Percentiles rank a stretch among this genome's conserved stretches.
These are phyloP conservation scores for Charina bottae DNA, from an alignment of 2,113 vertebrate genomes.

Conservation along the genomic window DNA sequence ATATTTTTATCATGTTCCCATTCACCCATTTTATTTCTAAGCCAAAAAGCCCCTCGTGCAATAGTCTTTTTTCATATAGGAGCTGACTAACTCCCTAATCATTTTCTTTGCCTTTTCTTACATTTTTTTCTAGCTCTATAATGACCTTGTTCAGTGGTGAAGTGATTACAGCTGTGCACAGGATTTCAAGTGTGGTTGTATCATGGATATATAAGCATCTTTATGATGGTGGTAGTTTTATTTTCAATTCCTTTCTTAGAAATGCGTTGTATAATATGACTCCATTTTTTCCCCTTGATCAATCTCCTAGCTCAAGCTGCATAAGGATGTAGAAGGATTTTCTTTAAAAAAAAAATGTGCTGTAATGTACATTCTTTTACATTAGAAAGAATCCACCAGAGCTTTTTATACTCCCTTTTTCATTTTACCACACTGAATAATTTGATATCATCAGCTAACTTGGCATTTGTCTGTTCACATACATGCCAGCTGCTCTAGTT, in stretches of 20 bases:
- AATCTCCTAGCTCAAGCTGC: not conserved
- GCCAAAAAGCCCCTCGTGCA: not conserved
- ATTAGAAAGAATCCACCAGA: not conserved
- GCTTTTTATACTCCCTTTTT: not conserved
- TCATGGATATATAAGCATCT: not conserved
- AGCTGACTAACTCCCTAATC: not conserved
- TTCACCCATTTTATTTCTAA: not conserved
- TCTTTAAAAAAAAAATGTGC: not conserved
- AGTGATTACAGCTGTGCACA: conserved; percentile 1
- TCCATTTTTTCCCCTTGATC: not conserved
- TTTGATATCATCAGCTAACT: not conserved
- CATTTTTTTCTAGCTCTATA: not conserved
- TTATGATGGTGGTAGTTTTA: not conserved
- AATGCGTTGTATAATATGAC: not conserved
- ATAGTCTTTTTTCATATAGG: not conserved
- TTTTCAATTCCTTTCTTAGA: not conserved
- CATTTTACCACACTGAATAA: not conserved
- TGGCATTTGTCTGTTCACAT: not conserved
- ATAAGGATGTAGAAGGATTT: not conserved
- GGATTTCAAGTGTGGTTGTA: not conserved
- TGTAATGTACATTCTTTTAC: not conserved
- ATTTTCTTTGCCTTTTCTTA: not conserved
- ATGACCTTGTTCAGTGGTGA: not conserved
- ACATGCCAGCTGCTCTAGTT: not conserved
- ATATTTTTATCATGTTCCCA: not conserved